These are phyloP conservation scores for Lacerta viridis DNA, from an alignment of 2,797 vertebrate genomes.

Conservation along the genomic window DNA sequence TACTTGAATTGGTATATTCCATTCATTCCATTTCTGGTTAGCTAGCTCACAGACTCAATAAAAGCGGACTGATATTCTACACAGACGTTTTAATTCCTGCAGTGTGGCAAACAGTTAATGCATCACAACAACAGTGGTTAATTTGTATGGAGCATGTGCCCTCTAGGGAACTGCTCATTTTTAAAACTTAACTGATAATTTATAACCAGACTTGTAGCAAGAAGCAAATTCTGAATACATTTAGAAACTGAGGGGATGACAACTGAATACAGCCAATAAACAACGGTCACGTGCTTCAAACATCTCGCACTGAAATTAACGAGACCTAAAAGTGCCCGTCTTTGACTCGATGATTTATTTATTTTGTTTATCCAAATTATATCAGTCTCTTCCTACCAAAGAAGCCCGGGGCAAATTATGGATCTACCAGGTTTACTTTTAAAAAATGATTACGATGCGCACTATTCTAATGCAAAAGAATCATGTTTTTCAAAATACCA, in stretches of 20 bases:
- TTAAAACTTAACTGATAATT: background rate
- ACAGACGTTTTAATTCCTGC: conserved; percentile 43
- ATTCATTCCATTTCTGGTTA: background rate
- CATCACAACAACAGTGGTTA: background rate
- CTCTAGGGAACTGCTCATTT: background rate
- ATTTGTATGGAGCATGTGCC: background rate
- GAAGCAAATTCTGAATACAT: background rate
- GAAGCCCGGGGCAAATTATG: background rate
- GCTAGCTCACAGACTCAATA: background rate
- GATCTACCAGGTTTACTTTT: background rate
- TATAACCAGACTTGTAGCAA: background rate
- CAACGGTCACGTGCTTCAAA: background rate
- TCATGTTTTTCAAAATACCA: background rate
- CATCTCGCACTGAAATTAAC: background rate
- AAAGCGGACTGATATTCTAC: conserved; percentile 10
- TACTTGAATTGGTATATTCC: conserved; percentile 11
- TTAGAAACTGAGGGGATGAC: background rate
- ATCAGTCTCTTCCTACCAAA: too few species aligned
- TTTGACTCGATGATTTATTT: background rate
- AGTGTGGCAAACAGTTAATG: background rate
- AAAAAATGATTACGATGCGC: too few species aligned
- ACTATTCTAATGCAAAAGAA: too few species aligned
- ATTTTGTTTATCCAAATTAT: too few species aligned
- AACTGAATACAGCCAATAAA: background rate
- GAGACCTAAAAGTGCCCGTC: background rate